phyloP scores from a whole-genome alignment of 2,113 vertebrate genomes.

The Vidua chalybeata region DNA sequence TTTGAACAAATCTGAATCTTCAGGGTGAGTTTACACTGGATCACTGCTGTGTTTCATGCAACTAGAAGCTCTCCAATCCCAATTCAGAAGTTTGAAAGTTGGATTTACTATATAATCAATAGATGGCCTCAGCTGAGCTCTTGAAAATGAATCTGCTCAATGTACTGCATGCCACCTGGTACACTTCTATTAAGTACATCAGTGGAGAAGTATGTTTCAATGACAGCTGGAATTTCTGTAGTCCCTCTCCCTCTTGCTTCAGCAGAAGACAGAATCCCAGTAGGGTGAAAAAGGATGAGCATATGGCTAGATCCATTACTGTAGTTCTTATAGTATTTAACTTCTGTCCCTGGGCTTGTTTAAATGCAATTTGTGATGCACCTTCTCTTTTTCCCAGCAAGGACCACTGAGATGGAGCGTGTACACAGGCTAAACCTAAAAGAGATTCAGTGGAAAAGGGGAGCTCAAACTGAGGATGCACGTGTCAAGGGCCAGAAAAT shows the following conservation, averaged over 20 bases:
- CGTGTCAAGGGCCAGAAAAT: neutral
- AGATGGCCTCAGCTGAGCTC: neutral
- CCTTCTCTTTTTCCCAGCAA: neutral
- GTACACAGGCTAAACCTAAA: neutral
- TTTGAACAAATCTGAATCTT: neutral
- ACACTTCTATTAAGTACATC: neutral
- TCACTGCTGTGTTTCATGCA: neutral
- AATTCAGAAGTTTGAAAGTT: neutral
- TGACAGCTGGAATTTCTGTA: neutral
- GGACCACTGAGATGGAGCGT: neutral
- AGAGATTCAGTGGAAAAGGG: neutral
- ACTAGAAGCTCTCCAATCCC: neutral
- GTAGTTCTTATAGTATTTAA: neutral
- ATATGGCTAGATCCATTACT: neutral
- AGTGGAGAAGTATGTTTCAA: neutral
- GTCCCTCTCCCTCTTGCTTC: neutral
- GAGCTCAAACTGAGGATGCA: neutral
- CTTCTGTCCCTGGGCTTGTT: slow-evolving; percentile 2
- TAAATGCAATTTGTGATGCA: neutral
- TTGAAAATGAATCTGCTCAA: neutral
- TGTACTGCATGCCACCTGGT: neutral
- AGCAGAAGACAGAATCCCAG: neutral
- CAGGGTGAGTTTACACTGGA: neutral
- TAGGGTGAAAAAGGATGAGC: neutral
- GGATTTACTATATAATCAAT: neutral